A percentile compares a stretch with the other conserved stretches of the same genome.
These are phyloP conservation scores for Mellivora capensis DNA, from an alignment of 2,113 vertebrate genomes.

Conservation along the genomic window DNA sequence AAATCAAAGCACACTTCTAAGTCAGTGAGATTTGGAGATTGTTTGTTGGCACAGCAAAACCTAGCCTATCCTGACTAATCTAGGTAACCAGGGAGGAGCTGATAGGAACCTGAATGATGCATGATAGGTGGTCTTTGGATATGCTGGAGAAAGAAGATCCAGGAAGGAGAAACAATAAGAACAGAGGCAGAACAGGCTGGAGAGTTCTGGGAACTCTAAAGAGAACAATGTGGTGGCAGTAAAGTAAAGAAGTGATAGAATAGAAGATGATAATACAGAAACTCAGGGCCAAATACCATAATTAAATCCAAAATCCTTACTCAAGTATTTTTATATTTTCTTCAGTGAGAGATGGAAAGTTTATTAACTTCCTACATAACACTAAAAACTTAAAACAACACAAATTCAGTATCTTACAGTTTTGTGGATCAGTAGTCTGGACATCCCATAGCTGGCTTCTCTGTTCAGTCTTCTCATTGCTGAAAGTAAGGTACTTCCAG, in stretches of 20 bases:
- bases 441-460: background rate
- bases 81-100: background rate
- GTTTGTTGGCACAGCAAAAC: background rate
- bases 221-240: background rate
- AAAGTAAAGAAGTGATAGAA: background rate
- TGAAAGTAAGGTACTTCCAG: background rate
- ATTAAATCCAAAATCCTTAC: background rate
- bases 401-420: background rate
- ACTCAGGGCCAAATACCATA: background rate
- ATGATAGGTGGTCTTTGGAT: background rate
- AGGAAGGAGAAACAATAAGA: background rate
- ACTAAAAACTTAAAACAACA: background rate
- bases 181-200: background rate
- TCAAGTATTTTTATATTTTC: background rate
- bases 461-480: background rate
- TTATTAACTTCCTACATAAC: background rate
- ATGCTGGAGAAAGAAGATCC: background rate
- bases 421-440: background rate
- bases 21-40: background rate
- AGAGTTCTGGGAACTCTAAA: background rate
- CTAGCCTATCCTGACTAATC: background rate
- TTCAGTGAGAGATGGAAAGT: background rate
- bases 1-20: background rate
- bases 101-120: background rate
- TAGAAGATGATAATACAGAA: background rate